Percentiles rank a stretch among this genome's conserved stretches.
These are phyloP conservation scores for Thermophis baileyi DNA, from an alignment of 2,113 vertebrate species.

Conservation along the genomic window DNA sequence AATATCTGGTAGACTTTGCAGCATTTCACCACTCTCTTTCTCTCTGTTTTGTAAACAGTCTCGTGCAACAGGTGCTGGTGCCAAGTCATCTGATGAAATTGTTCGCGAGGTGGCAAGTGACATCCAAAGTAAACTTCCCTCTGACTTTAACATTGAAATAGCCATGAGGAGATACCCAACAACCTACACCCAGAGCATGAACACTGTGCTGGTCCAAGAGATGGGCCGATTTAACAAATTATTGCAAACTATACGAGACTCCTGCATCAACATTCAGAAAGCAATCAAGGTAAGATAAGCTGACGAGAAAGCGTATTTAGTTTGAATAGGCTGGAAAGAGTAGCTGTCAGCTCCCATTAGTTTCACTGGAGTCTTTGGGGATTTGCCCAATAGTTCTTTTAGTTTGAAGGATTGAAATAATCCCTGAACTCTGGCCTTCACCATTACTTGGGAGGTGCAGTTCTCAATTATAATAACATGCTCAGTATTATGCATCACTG, in stretches of 20 bases:
- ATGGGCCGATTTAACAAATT: constrained; percentile 90
- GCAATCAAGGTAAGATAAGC: constrained; percentile 79
- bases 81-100: constrained; percentile 80
- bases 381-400: neutral
- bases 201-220: constrained; percentile 87
- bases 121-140: constrained; percentile 81
- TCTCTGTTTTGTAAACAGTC: constrained; percentile 64
- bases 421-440: neutral
- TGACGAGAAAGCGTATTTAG: neutral
- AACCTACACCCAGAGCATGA: constrained; percentile 87
- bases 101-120: constrained; percentile 84
- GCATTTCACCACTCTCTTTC: neutral
- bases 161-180: constrained; percentile 81
- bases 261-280: constrained; percentile 83
- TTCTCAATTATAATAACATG: neutral
- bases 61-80: constrained; percentile 71
- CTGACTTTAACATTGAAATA: constrained; percentile 78
- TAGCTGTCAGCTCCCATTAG: neutral
- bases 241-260: constrained; percentile 74
- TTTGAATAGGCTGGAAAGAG: neutral
- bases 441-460: neutral
- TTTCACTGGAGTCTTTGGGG: neutral
- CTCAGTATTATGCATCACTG: neutral
- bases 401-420: neutral
- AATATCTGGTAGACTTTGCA: neutral